Base-by-base conservation (phyloP, 2,797 vertebrate species). In the Mycteria americana region DNA sequence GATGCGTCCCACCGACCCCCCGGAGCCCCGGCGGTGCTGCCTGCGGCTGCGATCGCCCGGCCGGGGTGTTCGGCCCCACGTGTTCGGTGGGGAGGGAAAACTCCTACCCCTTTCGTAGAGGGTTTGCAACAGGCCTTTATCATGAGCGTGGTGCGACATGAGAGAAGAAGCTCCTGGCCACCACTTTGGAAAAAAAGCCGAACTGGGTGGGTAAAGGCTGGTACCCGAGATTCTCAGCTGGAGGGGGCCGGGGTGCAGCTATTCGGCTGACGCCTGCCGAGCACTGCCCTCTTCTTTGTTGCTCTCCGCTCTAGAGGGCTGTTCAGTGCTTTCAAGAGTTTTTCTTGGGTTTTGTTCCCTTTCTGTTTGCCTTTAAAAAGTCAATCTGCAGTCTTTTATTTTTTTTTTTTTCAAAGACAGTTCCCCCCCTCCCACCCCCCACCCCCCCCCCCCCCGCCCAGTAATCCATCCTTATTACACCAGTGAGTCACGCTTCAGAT, bases 401-500 rank as follows among this genome's bases (percentile, higher is more conserved):
- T 62, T 79, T 33, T 41, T 64, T 93, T 53, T 57, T 33, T 77
- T 25, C 67, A 80, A 91, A 94, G 88, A 7, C 77, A 5, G 45
- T 87, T 41, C n/a, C 16, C 24, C 27, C 22, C 33, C 18, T n/a
- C 3, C 0, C 87, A 82, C 37, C 19, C 25, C 13, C 31, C 19
- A n/a, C n/a, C n/a, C 3, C 0, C 87, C 82, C 37, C 19, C 25
- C 13, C 31, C 19, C 41, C 3, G 0, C 82, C 88, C 63, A 31
- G 69, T 95, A 96, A 96, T 95, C 88, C 95, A 93, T 96, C 78
- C 81, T 91, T 80, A 50, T 92, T 95, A 62, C 82, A 62, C 78
- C 68, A 48, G 53, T 88, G 88, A 97, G 88, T 97, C 96, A 96
- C 88, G 96, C 93, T 91, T 81, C 88, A 95, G 94, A 92, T 93